A percentile compares a stretch with the other conserved stretches of the same genome.
Evolutionary conservation across 2,113 vertebrate genomes (phyloP).

Genomic region (Burhinus oedicnemus): DNA sequence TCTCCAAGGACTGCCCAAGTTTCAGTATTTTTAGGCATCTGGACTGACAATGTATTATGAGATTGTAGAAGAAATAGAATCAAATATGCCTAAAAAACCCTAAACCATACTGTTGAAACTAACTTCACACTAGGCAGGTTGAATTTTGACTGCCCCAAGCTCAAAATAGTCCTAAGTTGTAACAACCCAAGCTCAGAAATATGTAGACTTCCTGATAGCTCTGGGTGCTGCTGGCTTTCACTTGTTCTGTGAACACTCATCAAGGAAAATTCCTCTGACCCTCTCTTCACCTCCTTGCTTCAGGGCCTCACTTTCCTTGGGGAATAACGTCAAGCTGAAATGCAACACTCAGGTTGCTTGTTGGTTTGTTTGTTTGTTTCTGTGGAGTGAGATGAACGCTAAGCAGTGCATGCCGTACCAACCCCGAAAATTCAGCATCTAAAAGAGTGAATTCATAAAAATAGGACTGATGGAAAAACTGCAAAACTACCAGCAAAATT

Average conservation of each 20-base stretch:
- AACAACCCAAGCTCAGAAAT: not conserved
- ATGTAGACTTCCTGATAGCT: not conserved
- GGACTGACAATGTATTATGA: not conserved
- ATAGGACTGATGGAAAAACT: not conserved
- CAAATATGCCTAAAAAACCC: not conserved
- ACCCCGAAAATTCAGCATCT: not conserved
- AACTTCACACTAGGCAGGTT: not conserved
- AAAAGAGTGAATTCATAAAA: not conserved
- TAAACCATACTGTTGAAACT: not conserved
- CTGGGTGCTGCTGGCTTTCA: not conserved
- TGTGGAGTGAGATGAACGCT: not conserved
- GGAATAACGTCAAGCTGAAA: not conserved
- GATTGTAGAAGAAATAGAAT: not conserved
- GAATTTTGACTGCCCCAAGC: not conserved
- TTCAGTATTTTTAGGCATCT: not conserved
- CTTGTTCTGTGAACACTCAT: not conserved
- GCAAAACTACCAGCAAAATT: not conserved
- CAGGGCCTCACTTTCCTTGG: not conserved
- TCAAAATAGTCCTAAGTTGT: not conserved
- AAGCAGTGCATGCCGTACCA: not conserved
- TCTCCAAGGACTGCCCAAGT: not conserved
- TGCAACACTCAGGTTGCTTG: not conserved
- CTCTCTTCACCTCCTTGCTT: not conserved
- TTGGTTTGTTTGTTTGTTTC: not conserved
- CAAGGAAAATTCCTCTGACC: slow-evolving; percentile 38